Evolutionary conservation across 2,113 vertebrate genomes (phyloP).

Genomic region (Rhinichthys klamathensis): DNA sequence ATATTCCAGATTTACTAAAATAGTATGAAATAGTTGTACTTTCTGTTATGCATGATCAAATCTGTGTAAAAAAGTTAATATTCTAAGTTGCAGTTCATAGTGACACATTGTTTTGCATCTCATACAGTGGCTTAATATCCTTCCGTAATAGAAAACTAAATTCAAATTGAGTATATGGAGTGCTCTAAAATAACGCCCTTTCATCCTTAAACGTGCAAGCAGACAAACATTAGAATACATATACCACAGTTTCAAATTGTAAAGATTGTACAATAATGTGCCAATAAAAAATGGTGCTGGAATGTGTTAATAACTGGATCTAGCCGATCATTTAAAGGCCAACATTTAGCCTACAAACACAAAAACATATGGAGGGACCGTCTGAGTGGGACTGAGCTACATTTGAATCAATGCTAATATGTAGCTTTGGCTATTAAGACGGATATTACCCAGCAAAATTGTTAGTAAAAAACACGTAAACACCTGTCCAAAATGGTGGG

Average conservation of each 20-base stretch:
- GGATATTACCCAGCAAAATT: slow-evolving; percentile 18
- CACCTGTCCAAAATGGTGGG: neutral
- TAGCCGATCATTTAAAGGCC: neutral
- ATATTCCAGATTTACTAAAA: neutral
- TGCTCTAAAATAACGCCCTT: neutral
- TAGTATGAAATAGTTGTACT: neutral
- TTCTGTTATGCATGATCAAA: neutral
- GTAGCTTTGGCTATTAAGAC: slow-evolving; percentile 43
- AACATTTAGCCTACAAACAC: slow-evolving; percentile 16
- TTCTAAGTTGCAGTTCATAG: neutral
- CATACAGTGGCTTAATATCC: slow-evolving; percentile 1
- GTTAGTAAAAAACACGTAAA: slow-evolving; percentile 26
- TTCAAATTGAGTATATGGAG: slow-evolving; percentile 14
- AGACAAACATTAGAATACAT: neutral
- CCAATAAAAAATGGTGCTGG: slow-evolving; percentile 9
- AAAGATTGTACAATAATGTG: neutral
- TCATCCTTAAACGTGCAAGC: neutral
- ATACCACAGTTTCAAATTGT: neutral
- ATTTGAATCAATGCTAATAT: slow-evolving; percentile 15
- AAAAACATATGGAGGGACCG: slow-evolving; percentile 8
- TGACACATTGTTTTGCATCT: neutral
- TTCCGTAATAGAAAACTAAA: slow-evolving; percentile 14
- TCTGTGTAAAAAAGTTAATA: neutral
- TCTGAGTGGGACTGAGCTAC: slow-evolving; percentile 10
- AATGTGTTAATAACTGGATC: slow-evolving; percentile 34